Conservation (phyloP, 1,140 invertebrate species). For the Condylostylus longicornis region DNA sequence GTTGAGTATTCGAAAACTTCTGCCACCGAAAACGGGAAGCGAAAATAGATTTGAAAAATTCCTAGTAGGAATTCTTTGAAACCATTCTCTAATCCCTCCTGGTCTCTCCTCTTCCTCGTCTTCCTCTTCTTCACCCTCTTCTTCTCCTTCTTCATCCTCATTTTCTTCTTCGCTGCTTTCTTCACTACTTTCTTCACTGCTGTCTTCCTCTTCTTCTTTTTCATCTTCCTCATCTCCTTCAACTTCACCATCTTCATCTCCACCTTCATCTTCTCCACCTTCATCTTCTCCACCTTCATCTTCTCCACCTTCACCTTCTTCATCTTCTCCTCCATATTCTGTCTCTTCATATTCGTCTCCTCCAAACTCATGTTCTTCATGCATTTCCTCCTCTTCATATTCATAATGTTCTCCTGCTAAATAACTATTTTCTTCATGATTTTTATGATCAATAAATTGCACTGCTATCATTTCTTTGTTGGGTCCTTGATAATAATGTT, state of each 20-base stretch:
- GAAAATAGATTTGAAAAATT: no score
- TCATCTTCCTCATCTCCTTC: background rate
- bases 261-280: background rate
- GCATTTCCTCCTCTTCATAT: background rate
- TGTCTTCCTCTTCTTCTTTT: background rate
- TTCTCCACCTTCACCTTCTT: background rate
- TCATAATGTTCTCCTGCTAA: background rate
- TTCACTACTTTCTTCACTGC: background rate
- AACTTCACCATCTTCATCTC: background rate
- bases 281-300: background rate
- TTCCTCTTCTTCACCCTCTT: constrained; percentile 14
- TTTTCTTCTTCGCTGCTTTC: constrained; percentile 7
- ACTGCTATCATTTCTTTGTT: no score
- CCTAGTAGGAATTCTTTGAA: no score
- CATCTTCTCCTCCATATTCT: background rate
- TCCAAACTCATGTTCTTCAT: background rate
- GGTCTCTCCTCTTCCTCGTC: constrained; percentile 8
- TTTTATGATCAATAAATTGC: no score
- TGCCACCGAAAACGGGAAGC: no score
- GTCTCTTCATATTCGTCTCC: background rate
- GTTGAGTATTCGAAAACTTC: no score
- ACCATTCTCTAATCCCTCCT: constrained; percentile 2
- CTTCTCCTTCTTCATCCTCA: constrained; percentile 9
- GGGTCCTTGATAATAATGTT: no score
- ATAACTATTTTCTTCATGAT: no score